Conservation (phyloP, 2,113 vertebrate genomes). For the Eulemur macaco region DNA sequence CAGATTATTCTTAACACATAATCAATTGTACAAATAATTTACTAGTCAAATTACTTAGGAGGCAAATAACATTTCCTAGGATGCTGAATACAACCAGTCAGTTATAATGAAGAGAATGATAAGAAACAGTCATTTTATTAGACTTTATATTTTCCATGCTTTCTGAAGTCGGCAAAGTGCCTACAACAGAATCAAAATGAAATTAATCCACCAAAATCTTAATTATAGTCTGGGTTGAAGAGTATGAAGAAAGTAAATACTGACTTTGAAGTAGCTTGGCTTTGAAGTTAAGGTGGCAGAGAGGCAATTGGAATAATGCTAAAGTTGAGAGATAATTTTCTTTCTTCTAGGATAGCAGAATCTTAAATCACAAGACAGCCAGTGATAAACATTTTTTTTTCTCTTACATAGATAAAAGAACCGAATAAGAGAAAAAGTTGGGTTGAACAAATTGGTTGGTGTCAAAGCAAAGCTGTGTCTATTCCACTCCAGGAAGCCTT, state of each 20-base stretch:
- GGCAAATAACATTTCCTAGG: background rate
- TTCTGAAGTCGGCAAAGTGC: background rate
- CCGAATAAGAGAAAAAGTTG: background rate
- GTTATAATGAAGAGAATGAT: background rate
- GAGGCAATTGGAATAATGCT: background rate
- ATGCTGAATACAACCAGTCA: background rate
- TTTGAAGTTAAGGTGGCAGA: constrained; percentile 40
- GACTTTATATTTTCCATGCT: background rate
- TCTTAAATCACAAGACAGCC: background rate
- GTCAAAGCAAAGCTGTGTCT: background rate
- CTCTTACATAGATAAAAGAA: constrained; percentile 1
- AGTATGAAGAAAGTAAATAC: background rate
- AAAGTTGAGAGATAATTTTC: background rate
- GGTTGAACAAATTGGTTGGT: background rate
- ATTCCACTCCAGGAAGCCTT: background rate
- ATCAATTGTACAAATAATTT: background rate
- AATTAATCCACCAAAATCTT: background rate
- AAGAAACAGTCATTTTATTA: background rate
- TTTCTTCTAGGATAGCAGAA: background rate
- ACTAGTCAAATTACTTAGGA: background rate
- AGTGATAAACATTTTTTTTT: background rate
- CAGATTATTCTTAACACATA: background rate
- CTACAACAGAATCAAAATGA: background rate
- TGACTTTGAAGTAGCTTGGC: background rate
- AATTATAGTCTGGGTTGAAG: background rate